Percentiles rank a stretch among this genome's conserved stretches.
These are phyloP conservation scores for Pagrus major DNA, from an alignment of 2,113 vertebrate genomes.

Conservation along the genomic window DNA sequence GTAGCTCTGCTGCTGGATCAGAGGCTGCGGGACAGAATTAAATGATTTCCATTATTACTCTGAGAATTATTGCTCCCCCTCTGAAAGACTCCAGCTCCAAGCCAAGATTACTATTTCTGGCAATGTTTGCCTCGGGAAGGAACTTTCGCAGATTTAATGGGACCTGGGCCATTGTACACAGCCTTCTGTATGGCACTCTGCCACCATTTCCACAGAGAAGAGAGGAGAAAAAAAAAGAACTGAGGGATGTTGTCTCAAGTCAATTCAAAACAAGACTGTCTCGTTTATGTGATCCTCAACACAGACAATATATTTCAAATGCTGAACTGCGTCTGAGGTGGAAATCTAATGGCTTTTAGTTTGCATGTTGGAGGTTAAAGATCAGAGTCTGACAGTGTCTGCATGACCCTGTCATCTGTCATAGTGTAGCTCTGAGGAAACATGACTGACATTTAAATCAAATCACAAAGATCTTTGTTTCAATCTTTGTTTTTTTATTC, in stretches of 20 bases:
- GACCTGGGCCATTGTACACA: slow-evolving; percentile 96
- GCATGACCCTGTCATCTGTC: background rate
- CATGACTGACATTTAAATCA: background rate
- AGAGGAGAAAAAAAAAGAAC: slow-evolving; percentile 34
- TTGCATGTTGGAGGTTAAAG: background rate
- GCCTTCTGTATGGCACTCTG: slow-evolving; percentile 94
- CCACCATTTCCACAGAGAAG: slow-evolving; percentile 86
- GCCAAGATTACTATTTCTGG: slow-evolving; percentile 98
- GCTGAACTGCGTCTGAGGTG: slow-evolving; percentile 27
- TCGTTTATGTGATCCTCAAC: slow-evolving; percentile 62
- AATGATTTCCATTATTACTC: slow-evolving; percentile 94
- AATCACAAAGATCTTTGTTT: background rate
- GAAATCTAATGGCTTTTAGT: slow-evolving; percentile 8
- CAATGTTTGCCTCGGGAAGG: slow-evolving; percentile 96
- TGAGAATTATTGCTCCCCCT: slow-evolving; percentile 93
- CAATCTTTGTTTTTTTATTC: background rate
- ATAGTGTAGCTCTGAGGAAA: background rate
- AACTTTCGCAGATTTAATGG: slow-evolving; percentile 98
- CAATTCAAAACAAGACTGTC: slow-evolving; percentile 67
- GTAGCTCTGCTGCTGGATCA: slow-evolving; percentile 87
- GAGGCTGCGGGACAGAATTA: slow-evolving; percentile 90
- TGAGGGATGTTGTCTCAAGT: slow-evolving; percentile 83
- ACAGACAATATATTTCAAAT: slow-evolving; percentile 39
- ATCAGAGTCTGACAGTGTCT: background rate
- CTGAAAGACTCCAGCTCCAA: slow-evolving; percentile 84